Evolutionary conservation across 2,888 invertebrate genomes (phyloP).

Genomic region (Euplagia quadripunctaria): DNA sequence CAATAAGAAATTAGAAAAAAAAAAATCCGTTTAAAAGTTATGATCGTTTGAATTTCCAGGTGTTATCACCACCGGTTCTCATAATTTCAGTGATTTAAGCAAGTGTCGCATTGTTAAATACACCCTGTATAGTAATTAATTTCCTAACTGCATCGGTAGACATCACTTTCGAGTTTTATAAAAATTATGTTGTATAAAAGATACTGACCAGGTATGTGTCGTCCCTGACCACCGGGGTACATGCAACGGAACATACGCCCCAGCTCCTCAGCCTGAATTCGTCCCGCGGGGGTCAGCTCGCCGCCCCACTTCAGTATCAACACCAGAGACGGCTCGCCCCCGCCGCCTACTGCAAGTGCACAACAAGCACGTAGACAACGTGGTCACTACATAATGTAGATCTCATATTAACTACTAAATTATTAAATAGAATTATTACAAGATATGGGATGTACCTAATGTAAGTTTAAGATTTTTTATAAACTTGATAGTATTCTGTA

Average conservation of each 20-base stretch:
- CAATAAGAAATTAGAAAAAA: too few relatives aligned
- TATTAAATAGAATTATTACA: too few relatives aligned
- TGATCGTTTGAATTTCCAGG: too few relatives aligned
- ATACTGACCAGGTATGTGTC: slow-evolving; percentile 91
- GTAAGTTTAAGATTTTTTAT: neutral
- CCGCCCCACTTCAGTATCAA: slow-evolving; percentile 99
- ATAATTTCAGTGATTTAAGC: too few relatives aligned
- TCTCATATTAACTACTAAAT: neutral
- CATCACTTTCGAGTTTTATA: too few relatives aligned
- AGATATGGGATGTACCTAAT: too few relatives aligned
- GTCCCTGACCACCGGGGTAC: slow-evolving; percentile 99
- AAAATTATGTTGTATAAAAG: neutral
- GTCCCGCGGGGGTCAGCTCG: slow-evolving; percentile 98
- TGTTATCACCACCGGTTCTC: too few relatives aligned
- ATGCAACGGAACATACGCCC: slow-evolving; percentile 99
- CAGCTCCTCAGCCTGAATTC: slow-evolving; percentile 98
- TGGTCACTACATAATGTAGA: neutral
- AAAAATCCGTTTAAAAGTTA: too few relatives aligned
- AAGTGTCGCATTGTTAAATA: too few relatives aligned
- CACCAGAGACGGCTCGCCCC: slow-evolving; percentile 97
- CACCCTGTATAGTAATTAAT: neutral
- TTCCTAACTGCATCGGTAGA: neutral
- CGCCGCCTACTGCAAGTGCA: slow-evolving; percentile 89
- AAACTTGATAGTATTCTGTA: too few relatives aligned
- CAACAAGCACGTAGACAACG: neutral